Percentiles rank a stretch among this genome's conserved stretches.
These are phyloP conservation scores for Lethenteron reissneri DNA, from an alignment of 2,113 vertebrate genomes.

Conservation along the genomic window DNA sequence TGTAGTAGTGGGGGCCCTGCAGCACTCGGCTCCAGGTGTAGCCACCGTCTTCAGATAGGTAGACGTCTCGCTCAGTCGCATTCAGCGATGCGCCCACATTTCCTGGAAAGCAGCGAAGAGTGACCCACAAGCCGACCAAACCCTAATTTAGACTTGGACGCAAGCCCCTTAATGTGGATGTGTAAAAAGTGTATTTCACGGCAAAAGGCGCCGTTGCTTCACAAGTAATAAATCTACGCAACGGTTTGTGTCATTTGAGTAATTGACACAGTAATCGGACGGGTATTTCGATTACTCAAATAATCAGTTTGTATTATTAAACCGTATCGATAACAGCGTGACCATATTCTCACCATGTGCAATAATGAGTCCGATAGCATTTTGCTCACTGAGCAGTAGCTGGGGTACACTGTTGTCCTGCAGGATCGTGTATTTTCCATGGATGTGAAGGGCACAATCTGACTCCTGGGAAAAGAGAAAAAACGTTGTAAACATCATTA, in stretches of 20 bases:
- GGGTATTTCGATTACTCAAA: too few species aligned
- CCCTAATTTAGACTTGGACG: neutral
- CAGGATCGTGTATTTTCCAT: slow-evolving; percentile 63
- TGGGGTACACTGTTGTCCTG: slow-evolving; percentile 69
- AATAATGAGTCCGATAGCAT: slow-evolving; percentile 58
- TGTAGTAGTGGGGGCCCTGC: slow-evolving; percentile 60
- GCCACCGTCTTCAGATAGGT: slow-evolving; percentile 69
- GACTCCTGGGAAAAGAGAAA: too few species aligned
- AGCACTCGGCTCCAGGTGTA: slow-evolving; percentile 59
- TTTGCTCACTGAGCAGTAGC: slow-evolving; percentile 56
- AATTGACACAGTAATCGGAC: too few species aligned
- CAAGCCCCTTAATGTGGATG: neutral
- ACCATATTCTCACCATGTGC: slow-evolving; percentile 41
- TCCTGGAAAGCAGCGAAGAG: slow-evolving; percentile 21
- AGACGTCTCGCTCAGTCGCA: slow-evolving; percentile 47
- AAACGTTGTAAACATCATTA: too few species aligned
- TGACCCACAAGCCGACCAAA: too few species aligned
- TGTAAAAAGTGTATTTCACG: neutral
- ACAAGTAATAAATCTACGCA: neutral
- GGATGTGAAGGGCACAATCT: slow-evolving; percentile 50
- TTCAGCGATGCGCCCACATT: slow-evolving; percentile 60
- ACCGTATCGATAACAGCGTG: too few species aligned
- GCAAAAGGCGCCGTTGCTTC: neutral
- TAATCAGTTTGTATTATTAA: too few species aligned
- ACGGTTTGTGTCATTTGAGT: neutral